Evolutionary conservation across 2,797 vertebrate genomes (phyloP).

Genomic region (Eulemur rubriventer): DNA sequence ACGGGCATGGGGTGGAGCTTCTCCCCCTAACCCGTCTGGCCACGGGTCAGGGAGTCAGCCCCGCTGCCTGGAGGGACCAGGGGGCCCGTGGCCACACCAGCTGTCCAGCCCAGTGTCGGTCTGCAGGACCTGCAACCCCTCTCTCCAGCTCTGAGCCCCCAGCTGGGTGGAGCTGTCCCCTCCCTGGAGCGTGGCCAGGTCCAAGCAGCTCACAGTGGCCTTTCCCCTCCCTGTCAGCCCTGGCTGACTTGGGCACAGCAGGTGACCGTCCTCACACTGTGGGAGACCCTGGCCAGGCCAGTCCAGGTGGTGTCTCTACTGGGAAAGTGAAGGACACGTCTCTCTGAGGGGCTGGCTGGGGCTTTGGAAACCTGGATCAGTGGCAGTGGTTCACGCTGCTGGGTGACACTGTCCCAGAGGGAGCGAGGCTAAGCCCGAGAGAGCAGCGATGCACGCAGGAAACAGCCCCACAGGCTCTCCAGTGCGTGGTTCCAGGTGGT

Average conservation of each 20-base stretch:
- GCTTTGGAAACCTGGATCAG: background rate
- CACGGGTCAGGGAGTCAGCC: background rate
- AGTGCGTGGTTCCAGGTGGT: background rate
- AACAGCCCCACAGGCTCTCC: background rate
- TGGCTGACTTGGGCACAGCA: fast-evolving
- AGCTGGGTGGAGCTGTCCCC: too few relatives aligned
- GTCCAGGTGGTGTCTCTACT: background rate
- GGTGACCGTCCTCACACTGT: fast-evolving
- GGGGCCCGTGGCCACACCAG: background rate
- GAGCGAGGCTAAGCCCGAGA: background rate
- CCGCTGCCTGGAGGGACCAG: background rate
- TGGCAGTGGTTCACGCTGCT: background rate
- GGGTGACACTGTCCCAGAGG: too few relatives aligned
- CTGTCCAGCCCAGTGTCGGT: too few relatives aligned
- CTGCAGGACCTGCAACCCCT: background rate
- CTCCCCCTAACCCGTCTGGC: background rate
- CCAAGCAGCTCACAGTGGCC: background rate
- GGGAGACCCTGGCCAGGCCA: too few relatives aligned
- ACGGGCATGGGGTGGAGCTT: background rate
- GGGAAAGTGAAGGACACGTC: background rate
- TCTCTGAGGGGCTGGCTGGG: background rate
- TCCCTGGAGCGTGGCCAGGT: background rate
- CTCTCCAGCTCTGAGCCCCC: background rate
- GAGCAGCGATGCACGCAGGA: fast-evolving
- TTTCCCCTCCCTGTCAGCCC: background rate